Evolutionary conservation across 37 sponge, comb jelly and placozoan species (phyloP), one percentile per base, ranked within the genome.

Genomic region (Hexactinellida sp.): DNA sequence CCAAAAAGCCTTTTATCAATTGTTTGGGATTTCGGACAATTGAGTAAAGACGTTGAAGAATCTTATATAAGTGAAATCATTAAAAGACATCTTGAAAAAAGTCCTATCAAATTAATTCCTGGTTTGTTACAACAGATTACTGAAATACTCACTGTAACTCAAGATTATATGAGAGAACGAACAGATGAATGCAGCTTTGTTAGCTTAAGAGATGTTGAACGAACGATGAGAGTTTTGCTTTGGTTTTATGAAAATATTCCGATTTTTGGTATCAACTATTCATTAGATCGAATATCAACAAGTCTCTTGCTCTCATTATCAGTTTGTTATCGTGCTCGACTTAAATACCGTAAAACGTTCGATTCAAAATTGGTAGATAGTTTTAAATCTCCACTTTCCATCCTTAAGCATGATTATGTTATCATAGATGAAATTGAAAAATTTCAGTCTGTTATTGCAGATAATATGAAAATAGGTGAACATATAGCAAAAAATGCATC

Each of bases 81-180:
- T 37, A 36, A 37, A 82, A 23, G 54, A 83, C 87, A 83, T 10
- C 76, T 63, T n/a, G 76, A 63, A 32, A 63, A 63, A 16, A 47
- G 52, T n/a, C 30, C 76, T 1, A 63, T 25, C 76, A 63, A 25
- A 7, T 63, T 63, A 10, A 32, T 7, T 63, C 25, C 21, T 25
- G 76, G 13, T 23, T 36, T 89, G 34, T 7, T 82, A 21, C 1
- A 76, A 36, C 37, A 52, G 37, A 36, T 95, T n/a, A 37, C 93
- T 28, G 37, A 36, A 1, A 87, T 93, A 0, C 88, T 95, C 41
- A 82, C 90, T 24, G 52, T 82, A 71, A 90, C 86, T 24, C 95
- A 95, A 85, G 34, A 36, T 1, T 91, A 89, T 85, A 95, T 95
- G 95, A 88, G 95, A 82, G 36, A 85, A 24, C 90, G 87, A 84